Conservation (phyloP, 2,888 invertebrate genomes). For the Tenthredo livida region DNA sequence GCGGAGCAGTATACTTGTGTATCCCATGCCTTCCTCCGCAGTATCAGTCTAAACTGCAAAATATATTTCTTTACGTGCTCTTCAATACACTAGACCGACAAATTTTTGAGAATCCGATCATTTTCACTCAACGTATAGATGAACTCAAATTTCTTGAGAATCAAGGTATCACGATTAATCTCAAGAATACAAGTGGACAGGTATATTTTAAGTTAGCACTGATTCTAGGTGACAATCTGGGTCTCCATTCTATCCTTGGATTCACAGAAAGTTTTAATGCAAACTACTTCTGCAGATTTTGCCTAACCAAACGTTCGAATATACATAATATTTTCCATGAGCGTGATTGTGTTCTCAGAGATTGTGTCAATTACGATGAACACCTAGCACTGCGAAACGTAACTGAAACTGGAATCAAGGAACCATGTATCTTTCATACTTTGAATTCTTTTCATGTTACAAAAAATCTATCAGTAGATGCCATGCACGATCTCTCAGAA, state of each 20-base stretch:
- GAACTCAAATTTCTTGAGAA: conserved; percentile 56
- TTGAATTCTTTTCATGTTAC: conserved; percentile 58
- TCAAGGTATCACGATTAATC: conserved; percentile 54
- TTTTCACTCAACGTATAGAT: conserved; percentile 55
- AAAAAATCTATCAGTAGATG: conserved; percentile 57
- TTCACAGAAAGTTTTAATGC: conserved; percentile 60
- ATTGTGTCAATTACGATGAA: conserved; percentile 56
- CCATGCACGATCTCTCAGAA: conserved; percentile 65
- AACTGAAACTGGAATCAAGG: conserved; percentile 59
- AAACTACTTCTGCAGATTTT: conserved; percentile 60
- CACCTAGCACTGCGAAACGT: conserved; percentile 54
- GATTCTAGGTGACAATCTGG: conserved; percentile 57
- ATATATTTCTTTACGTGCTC: conserved; percentile 56
- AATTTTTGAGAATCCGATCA: conserved; percentile 53
- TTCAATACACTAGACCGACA: conserved; percentile 56
- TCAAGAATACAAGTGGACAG: conserved; percentile 25
- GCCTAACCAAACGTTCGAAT: conserved; percentile 57
- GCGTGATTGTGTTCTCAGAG: conserved; percentile 53
- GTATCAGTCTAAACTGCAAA: conserved; percentile 56
- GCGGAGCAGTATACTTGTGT: conserved; percentile 57
- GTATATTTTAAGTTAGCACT: conserved; percentile 57
- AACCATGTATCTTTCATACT: conserved; percentile 37
- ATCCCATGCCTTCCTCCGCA: conserved; percentile 58
- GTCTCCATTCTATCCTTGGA: conserved; percentile 55
- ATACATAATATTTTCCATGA: conserved; percentile 56